Percentiles rank a stretch among this genome's conserved stretches.
Conservation (phyloP, 92 coral and sea anemone genomes). For the Metridium senile region DNA sequence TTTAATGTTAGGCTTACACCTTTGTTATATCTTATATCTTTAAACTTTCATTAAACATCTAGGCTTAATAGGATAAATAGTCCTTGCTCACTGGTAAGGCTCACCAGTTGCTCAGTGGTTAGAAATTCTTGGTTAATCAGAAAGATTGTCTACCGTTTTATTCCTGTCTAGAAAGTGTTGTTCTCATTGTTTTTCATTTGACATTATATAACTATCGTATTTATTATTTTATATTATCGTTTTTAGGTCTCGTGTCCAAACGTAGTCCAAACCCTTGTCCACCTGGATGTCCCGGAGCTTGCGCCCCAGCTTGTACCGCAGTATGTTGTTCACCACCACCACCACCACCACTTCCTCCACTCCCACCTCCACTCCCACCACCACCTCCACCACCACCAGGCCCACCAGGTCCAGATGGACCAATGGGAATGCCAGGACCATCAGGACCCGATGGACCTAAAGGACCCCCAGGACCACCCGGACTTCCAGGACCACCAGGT, state of each 20-base stretch:
- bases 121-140: no score
- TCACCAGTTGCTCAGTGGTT: no score
- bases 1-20: no score
- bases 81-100: no score
- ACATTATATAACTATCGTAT: no score
- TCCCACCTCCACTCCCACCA: constrained; percentile 96
- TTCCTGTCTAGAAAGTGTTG: no score
- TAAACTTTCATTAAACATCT: no score
- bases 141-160: no score
- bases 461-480: constrained; percentile 99
- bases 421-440: constrained; percentile 99
- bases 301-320: constrained; percentile 88
- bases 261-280: constrained; percentile 91
- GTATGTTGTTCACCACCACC: constrained; percentile 91
- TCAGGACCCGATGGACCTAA: constrained; percentile 98
- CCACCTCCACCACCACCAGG: constrained; percentile 99
- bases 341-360: constrained; percentile 94
- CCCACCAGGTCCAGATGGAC: constrained; percentile 98
- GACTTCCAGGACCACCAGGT: constrained; percentile 96
- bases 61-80: no score
- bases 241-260: constrained; percentile 49
- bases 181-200: no score
- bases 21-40: no score
- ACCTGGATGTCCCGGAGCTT: constrained; percentile 73
- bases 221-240: not conserved